phyloP scores from a whole-genome alignment of 37 sponge, comb jelly and placozoan genomes.

The Geodia barretti region DNA sequence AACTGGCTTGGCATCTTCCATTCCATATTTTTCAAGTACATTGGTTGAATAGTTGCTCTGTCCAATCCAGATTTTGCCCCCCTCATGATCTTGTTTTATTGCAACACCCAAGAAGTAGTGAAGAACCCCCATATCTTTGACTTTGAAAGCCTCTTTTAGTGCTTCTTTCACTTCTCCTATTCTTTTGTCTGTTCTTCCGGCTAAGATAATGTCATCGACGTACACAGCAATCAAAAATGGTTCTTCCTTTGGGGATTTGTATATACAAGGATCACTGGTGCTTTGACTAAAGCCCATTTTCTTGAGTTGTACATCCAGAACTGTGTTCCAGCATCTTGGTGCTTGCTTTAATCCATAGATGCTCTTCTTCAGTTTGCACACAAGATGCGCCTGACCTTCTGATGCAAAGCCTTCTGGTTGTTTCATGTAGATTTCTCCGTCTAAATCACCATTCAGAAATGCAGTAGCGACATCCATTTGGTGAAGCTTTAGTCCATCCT shows the following conservation, averaged over 20 bases:
- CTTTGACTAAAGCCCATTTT: constrained; percentile 52
- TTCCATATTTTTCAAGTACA: constrained; percentile 51
- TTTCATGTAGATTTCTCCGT: too few species aligned
- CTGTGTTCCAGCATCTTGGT: constrained; percentile 53
- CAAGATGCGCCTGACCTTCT: too few species aligned
- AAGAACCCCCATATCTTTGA: constrained; percentile 29
- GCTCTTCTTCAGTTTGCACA: constrained; percentile 25
- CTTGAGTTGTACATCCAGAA: constrained; percentile 51
- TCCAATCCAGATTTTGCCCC: constrained; percentile 56
- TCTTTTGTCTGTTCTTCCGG: too few species aligned
- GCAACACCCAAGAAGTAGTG: constrained; percentile 58
- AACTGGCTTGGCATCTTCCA: constrained; percentile 47
- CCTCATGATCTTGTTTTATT: constrained; percentile 27
- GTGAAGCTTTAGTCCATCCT: constrained; percentile 52
- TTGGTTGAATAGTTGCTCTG: constrained; percentile 44
- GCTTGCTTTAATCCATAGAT: constrained; percentile 53
- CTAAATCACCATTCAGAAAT: constrained; percentile 46
- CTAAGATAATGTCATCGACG: too few species aligned
- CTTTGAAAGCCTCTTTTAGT: too few species aligned
- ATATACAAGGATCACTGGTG: constrained; percentile 67
- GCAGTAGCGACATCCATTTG: constrained; percentile 61
- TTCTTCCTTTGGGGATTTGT: too few species aligned
- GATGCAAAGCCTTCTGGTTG: too few species aligned
- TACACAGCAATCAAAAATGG: too few species aligned
- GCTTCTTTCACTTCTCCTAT: too few species aligned